Base-by-base conservation (phyloP, 2,888 invertebrate genomes). In the Athalia cordata region DNA sequence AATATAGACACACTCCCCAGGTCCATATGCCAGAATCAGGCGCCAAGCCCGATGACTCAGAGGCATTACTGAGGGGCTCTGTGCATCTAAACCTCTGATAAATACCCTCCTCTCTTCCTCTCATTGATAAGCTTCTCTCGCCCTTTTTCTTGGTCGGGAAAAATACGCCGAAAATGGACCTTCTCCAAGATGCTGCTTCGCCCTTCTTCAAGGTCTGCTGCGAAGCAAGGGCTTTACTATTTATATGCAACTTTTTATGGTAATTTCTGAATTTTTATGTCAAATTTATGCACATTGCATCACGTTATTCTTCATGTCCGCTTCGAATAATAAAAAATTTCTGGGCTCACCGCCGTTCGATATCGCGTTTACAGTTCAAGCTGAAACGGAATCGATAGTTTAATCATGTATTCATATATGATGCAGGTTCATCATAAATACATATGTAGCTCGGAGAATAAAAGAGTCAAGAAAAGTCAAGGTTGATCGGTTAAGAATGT, bases 91-190 rank as follows among this genome's bases (percentile, higher is more conserved):
- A 72, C 59, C 72, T 72, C 72, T 57, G 72, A 72, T 72, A 72
- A 72, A 72, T 72, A 72, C 72, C 77, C 77, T 77, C 81, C 80
- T 77, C 78, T 70, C 65, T 64, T 43, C 76, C 43, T 75, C 75
- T 13, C 45, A 77, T 72, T 79, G 77, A 77, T 78, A n/a, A 67
- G 74, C 64, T 74, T 74, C 47, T 62, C 5, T 15, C 29, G 43
- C 67, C 59, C 49, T 64, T 29, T 59, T 57, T 50, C 47, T 43
- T 55, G 72, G 47, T 57, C 55, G 8, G 43, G 3, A 11, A n/a
- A 55, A 45, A 59, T n/a, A 47, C 72, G 45, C 47, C 7, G 72
- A 72, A 50, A 47, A 2, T 13, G 47, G 47, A 47, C 72, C 15
- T 72, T 72, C 59, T 9, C 57, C 72, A 57, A 72, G 72, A 59